Evolutionary conservation across 2,113 vertebrate species (phyloP), one percentile per base, ranked within the genome.

Genomic region (Nettapus auritus): DNA sequence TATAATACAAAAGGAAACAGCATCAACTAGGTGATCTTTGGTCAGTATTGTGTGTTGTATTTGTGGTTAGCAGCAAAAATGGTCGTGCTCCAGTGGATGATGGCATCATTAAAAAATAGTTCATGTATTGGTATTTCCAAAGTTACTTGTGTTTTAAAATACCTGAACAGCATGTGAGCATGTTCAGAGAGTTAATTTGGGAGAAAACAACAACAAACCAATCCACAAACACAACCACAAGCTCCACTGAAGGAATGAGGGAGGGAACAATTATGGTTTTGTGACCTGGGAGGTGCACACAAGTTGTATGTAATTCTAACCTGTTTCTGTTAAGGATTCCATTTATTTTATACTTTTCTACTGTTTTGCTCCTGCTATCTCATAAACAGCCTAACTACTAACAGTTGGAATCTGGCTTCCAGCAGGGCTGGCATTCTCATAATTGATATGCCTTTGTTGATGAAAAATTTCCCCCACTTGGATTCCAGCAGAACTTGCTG

Each of bases 391-490:
- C 42, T 82, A 10, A 26, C 34, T 77, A 76, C 40, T n/a, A 91
- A 34, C 81, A 91, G 73, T 88, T 88, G 78, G 73, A 74, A 26
- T 36, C 62, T 92, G 86, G 48, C 38, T 73, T 93, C 86, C 94
- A 79, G 26, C 79, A 71, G 82, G 55, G 80, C 63, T 90, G 86
- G 70, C 83, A 90, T 89, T 96, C 69, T 90, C 44, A 70, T 91
- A 93, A 95, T 85, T 88, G 79, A 92, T 78, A 15, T 15, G 60
- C 21, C 38, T 40, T 3, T 50, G 83, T 28, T 81, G 82, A 93
- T 91, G 66, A 91, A 82, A 94, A 91, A 84, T 70, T 95, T 85
- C 18, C 59, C 21, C 29, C 21, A 38, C 48, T 89, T 95, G 90
- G 87, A 69, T 85, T 92, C 82, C 76, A 93, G 28, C 62, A 92